Conservation (phyloP, 2,113 vertebrate species). For the Hippocampus guttulatus region DNA sequence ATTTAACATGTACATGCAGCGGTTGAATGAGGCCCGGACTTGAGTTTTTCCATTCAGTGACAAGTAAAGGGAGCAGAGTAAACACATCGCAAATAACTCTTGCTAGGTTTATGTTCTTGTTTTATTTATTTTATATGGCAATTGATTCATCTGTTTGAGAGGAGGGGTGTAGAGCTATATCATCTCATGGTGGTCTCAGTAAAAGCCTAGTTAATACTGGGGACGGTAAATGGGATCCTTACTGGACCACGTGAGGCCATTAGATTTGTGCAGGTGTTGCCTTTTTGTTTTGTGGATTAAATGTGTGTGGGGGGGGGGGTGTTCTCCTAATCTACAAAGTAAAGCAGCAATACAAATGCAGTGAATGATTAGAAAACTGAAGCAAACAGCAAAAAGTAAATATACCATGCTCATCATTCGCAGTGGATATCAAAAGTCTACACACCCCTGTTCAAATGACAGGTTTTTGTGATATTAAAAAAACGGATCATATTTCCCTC, state of each 20-base stretch:
- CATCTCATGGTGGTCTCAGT: not conserved
- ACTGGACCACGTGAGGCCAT: not conserved
- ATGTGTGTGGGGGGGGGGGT: not conserved
- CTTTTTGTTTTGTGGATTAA: not conserved
- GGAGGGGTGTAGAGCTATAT: not conserved
- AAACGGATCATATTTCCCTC: not conserved
- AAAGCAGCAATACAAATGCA: not conserved
- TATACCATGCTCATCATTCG: not conserved
- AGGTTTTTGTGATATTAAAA: not conserved
- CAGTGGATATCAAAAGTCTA: not conserved
- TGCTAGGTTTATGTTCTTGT: not conserved
- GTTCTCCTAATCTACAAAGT: not conserved
- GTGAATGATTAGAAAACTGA: not conserved
- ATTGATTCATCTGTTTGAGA: not conserved
- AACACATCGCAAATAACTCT: not conserved
- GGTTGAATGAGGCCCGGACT: not conserved
- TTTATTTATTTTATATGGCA: not conserved
- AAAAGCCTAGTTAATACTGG: not conserved
- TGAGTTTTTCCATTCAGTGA: not conserved
- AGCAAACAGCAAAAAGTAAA: no score
- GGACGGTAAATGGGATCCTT: not conserved
- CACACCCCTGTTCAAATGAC: not conserved
- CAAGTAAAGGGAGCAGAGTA: not conserved
- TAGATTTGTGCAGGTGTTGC: not conserved
- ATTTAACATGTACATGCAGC: constrained; percentile 12